A percentile compares a stretch with the other conserved stretches of the same genome.
These are phyloP conservation scores for Catharus ustulatus DNA, from an alignment of 2,797 vertebrate genomes.

Conservation along the genomic window DNA sequence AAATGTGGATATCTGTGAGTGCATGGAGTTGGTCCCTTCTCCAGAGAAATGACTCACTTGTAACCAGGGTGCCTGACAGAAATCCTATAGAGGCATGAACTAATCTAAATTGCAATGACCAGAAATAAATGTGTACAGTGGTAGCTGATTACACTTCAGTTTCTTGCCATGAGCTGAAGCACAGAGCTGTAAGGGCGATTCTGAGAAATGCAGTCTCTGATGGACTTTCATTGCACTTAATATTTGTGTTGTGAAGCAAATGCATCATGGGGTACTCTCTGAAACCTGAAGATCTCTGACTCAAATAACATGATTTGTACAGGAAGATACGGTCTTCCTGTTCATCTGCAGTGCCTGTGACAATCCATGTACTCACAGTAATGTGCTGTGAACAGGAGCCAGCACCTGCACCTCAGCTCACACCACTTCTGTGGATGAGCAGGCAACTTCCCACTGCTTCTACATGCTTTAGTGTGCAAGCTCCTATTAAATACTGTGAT, in stretches of 20 bases:
- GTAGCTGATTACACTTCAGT: background rate
- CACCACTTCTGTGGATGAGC: background rate
- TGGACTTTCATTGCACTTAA: background rate
- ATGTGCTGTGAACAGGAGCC: background rate
- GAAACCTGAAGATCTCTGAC: background rate
- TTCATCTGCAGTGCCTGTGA: background rate
- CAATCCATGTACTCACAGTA: background rate
- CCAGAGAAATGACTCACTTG: background rate
- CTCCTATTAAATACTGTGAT: background rate
- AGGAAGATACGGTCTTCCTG: background rate
- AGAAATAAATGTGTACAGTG: background rate
- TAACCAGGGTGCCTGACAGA: background rate
- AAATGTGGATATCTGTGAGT: background rate
- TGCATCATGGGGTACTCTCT: background rate
- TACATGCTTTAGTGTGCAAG: background rate
- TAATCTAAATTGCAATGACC: constrained; percentile 3
- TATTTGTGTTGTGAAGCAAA: background rate
- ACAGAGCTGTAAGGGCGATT: background rate
- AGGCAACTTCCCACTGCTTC: background rate
- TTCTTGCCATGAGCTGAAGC: background rate
- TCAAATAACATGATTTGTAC: background rate
- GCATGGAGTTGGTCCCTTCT: background rate
- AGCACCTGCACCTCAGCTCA: background rate
- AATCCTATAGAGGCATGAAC: background rate
- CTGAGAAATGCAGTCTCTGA: background rate